phyloP scores from a whole-genome alignment of 1,140 invertebrate species.

The Drosophila punjabiensis region DNA sequence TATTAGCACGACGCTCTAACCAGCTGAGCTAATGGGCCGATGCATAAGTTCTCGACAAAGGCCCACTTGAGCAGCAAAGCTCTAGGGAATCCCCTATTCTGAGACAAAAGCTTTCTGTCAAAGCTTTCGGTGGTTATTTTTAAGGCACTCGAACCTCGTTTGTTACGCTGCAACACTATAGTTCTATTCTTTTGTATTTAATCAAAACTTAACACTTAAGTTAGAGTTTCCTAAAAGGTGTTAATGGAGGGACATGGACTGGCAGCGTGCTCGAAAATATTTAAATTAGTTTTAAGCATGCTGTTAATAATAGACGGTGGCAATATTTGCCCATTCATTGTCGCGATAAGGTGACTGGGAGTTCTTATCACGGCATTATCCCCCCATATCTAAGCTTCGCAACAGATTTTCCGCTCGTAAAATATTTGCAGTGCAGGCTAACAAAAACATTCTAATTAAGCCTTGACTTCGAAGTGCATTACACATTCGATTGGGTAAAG shows the following conservation, averaged over 20 bases:
- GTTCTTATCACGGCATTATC: conserved; percentile 24
- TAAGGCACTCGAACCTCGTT: neutral
- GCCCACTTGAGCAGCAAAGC: conserved; percentile 19
- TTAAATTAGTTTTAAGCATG: conserved; percentile 45
- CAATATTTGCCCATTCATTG: conserved; percentile 30
- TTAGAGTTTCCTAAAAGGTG: conserved; percentile 21
- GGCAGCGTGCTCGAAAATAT: conserved; percentile 48
- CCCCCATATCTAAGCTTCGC: conserved; percentile 16
- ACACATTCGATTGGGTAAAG: neutral
- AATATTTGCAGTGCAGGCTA: conserved; percentile 18
- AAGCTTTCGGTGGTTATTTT: conserved; percentile 37
- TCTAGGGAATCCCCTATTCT: neutral
- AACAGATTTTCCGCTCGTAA: conserved; percentile 13
- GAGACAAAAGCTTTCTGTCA: conserved; percentile 15
- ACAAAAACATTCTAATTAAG: conserved; percentile 46
- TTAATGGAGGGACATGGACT: conserved; percentile 39
- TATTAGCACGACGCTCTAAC: conserved; percentile 87
- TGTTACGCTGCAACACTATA: conserved; percentile 5
- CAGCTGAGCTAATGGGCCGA: conserved; percentile 86
- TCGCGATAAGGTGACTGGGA: neutral
- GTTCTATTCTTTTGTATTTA: conserved; percentile 31
- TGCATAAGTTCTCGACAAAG: conserved; percentile 18
- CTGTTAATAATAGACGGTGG: conserved; percentile 48
- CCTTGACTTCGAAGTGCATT: conserved; percentile 35
- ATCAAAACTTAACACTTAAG: conserved; percentile 44